Evolutionary conservation across 2,888 invertebrate species (phyloP).

Genomic region (Cyrtodaria siliqua): DNA sequence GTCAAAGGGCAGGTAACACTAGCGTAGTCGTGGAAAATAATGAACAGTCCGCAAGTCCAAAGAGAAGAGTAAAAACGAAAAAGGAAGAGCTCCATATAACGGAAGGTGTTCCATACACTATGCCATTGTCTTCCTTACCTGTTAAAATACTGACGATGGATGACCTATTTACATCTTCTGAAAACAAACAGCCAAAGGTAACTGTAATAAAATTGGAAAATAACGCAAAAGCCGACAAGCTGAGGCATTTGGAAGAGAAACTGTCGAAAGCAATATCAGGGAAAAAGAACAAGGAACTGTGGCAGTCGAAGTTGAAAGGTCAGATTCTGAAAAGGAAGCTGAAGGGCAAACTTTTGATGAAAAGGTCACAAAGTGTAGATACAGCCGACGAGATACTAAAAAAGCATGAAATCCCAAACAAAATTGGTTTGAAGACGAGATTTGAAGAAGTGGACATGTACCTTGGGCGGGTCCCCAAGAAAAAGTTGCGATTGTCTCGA

Average conservation of each 20-base stretch:
- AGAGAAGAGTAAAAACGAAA: neutral
- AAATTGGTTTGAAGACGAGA: constrained; percentile 27
- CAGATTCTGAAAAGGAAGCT: constrained; percentile 71
- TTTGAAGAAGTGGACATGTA: constrained; percentile 12
- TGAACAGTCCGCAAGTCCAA: constrained; percentile 19
- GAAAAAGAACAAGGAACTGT: constrained; percentile 23
- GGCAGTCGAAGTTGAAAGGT: constrained; percentile 70
- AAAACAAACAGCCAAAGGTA: neutral
- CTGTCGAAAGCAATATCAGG: neutral
- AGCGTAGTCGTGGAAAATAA: constrained; percentile 19
- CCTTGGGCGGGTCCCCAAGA: constrained; percentile 7
- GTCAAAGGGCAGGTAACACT: neutral
- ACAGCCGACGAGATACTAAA: constrained; percentile 25
- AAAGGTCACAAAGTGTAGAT: constrained; percentile 83
- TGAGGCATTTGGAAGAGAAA: constrained; percentile 18
- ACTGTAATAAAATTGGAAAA: neutral
- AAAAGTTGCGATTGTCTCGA: constrained; percentile 16
- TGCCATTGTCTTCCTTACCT: no score
- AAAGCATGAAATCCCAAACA: constrained; percentile 10
- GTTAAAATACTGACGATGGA: no score
- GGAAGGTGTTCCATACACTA: neutral
- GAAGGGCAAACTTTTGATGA: constrained; percentile 84
- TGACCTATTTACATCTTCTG: no score
- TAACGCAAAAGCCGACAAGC: constrained; percentile 4
- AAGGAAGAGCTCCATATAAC: neutral